Conservation (phyloP, 2,113 vertebrate species). For the Montifringilla adamsi region DNA sequence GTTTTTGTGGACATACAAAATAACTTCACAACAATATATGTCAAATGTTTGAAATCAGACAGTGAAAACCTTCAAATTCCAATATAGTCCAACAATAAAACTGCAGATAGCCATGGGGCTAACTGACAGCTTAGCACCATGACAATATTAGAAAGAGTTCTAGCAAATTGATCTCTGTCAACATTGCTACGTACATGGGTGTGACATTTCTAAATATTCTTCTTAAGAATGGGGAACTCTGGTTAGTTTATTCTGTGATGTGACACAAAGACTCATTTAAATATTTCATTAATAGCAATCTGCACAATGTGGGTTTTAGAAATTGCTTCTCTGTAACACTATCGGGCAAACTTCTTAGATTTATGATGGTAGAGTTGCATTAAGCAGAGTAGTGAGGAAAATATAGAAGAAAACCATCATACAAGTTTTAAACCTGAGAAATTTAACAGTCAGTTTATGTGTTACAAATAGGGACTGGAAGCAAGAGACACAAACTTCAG, state of each 20-base stretch:
- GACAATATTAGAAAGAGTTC: background rate
- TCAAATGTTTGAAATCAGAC: background rate
- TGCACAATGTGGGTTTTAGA: background rate
- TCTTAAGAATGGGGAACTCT: background rate
- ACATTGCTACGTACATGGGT: background rate
- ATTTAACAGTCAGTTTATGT: background rate
- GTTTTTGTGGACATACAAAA: background rate
- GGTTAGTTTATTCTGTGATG: background rate
- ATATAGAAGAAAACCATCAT: background rate
- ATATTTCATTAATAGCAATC: background rate
- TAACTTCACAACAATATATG: background rate
- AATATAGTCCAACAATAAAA: background rate
- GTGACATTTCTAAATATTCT: background rate
- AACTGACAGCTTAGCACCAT: background rate
- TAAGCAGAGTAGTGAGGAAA: background rate
- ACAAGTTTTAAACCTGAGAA: background rate
- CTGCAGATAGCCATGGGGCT: background rate
- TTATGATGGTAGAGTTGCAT: background rate
- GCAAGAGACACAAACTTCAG: background rate
- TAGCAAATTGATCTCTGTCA: background rate
- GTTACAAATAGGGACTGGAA: background rate
- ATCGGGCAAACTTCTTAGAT: background rate
- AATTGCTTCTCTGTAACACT: background rate
- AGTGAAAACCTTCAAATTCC: background rate
- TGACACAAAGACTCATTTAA: background rate